Percentiles rank a stretch among this genome's conserved stretches.
Conservation (phyloP, 2,888 invertebrate genomes). For the Archips xylosteana region DNA sequence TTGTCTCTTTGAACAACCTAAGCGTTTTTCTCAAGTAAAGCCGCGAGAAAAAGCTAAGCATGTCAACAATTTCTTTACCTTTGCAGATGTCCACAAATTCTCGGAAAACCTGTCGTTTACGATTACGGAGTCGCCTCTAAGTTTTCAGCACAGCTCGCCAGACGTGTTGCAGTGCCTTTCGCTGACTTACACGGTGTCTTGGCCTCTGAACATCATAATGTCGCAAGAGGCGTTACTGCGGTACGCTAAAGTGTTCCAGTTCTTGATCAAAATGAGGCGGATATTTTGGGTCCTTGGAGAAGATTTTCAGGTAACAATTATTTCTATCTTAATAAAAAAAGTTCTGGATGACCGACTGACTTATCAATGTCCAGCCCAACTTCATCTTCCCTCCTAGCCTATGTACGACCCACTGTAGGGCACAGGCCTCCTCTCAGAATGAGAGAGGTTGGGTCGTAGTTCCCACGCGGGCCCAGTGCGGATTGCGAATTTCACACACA, state of each 20-base stretch:
- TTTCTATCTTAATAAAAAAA: no score
- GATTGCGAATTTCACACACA: no score
- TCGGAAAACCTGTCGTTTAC: constrained; percentile 87
- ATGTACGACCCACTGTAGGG: no score
- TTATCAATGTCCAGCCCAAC: no score
- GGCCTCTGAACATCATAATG: constrained; percentile 92
- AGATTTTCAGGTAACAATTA: constrained; percentile 84
- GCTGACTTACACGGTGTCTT: constrained; percentile 89
- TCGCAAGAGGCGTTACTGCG: constrained; percentile 89
- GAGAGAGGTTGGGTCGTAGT: no score
- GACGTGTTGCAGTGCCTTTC: constrained; percentile 89
- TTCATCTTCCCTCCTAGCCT: no score
- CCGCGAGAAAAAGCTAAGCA: no score
- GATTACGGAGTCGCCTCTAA: constrained; percentile 86
- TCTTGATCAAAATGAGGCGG: constrained; percentile 90
- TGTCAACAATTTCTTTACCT: neutral
- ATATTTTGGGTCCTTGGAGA: constrained; percentile 91
- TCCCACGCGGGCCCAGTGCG: no score
- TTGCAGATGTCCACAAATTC: constrained; percentile 84
- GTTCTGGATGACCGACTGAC: no score
- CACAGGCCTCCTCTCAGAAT: no score
- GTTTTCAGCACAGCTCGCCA: constrained; percentile 87
- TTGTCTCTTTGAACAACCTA: no score
- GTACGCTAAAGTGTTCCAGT: constrained; percentile 91
- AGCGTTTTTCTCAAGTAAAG: no score